Base-by-base conservation (phyloP, 1,140 invertebrate species). In the Drosophila kanapiae region DNA sequence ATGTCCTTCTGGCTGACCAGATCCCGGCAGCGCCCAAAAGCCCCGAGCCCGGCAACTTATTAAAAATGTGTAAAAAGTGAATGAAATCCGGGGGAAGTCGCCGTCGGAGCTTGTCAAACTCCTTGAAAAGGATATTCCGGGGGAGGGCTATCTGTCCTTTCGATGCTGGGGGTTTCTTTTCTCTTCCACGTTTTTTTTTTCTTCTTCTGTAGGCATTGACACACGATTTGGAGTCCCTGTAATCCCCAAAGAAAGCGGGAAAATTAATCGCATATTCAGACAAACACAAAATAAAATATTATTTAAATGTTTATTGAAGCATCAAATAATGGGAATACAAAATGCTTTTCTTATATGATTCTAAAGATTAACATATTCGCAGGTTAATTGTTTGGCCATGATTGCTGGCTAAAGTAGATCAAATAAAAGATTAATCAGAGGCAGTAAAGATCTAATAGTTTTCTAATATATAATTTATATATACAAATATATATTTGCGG, bases 1-100 rank as follows among this genome's bases (percentile, higher is more conserved):
- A 58, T 77, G 76, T 80, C 58, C 76, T 81, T 79, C 72, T 65
- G 82, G 38, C 56, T 81, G 78, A 64, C 75, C 82, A 80, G 74
- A 38, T 45, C 63, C 40, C 38, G 42, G 58, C 7, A 27, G 40
- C 38, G 18, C 29, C 33, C 38, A 40, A n/a, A 6, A 27, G 14
- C 27, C 33, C 57, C 60, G 10, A 45, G 23, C 11, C 42, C 23
- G 13, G 62, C 8, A 51, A 69, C 45, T 69, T 69, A 69, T 69
- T 69, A 51, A 69, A 69, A 68, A 69, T 68, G 65, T 68, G 62
- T 68, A 68, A 67, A 68, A 68, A 48, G 61, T 37, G 61, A 67
- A 33, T 33, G 35, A 49, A 68, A 67, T 49, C 62, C 62, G 57
- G 38, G 6, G 38, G 29, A 61, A 64, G 35, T 31, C 57, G 61